Evolutionary conservation across 1,140 invertebrate genomes (phyloP).

Genomic region (Drosophila kurseongensis): DNA sequence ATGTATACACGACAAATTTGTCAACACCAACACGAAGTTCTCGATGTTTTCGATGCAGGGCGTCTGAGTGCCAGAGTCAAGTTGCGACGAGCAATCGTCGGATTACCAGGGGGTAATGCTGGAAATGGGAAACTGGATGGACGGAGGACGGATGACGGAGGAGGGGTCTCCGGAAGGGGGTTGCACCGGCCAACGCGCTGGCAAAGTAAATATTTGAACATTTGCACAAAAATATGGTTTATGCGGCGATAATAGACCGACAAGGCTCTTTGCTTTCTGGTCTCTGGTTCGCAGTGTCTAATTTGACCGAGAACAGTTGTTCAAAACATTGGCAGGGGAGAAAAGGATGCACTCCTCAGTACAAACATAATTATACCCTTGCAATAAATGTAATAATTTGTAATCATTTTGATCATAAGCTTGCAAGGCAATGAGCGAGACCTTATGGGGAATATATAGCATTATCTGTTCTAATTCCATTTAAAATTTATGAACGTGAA

Average conservation of each 20-base stretch:
- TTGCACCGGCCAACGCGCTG: conserved; percentile 2
- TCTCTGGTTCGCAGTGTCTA: conserved; percentile 45
- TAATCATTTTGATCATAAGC: not conserved
- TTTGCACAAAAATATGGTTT: conserved; percentile 80
- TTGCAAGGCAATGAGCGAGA: no score
- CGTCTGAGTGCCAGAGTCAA: conserved; percentile 71
- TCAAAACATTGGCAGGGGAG: conserved; percentile 1
- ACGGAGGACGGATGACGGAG: not conserved
- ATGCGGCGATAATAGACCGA: conserved; percentile 66
- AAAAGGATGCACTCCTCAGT: conserved; percentile 2
- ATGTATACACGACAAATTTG: conserved; percentile 64
- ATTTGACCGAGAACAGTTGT: conserved; percentile 75
- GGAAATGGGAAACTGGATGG: not conserved
- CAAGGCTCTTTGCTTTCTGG: not conserved
- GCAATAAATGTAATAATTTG: not conserved
- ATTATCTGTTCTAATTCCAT: no score
- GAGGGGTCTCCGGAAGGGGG: conserved; percentile 9
- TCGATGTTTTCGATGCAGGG: conserved; percentile 25
- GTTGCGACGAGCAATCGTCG: conserved; percentile 67
- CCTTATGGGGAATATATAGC: no score
- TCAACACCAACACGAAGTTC: conserved; percentile 53
- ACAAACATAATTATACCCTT: conserved; percentile 5
- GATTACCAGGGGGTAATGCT: conserved; percentile 55
- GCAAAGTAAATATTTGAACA: conserved; percentile 75
- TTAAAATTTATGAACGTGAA: no score